Conservation (phyloP, 2,113 vertebrate genomes). For the Indicator indicator region DNA sequence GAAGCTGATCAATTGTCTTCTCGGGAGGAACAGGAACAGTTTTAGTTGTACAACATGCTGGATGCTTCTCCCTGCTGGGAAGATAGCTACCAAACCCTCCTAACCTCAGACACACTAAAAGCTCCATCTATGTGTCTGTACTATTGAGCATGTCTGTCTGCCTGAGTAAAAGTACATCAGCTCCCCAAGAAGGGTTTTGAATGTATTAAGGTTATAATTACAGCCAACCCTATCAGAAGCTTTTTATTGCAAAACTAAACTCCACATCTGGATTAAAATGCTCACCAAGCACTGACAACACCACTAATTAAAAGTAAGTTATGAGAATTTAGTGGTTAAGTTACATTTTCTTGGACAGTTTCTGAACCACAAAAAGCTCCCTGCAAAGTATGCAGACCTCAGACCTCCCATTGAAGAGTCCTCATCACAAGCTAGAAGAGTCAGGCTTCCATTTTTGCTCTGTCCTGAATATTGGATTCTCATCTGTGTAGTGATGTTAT, state of each 20-base stretch:
- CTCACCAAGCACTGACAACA: neutral
- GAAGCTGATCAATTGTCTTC: neutral
- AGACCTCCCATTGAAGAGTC: neutral
- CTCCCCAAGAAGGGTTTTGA: neutral
- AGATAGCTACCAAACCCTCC: neutral
- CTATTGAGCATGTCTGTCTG: neutral
- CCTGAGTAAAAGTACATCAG: neutral
- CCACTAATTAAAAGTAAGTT: conserved; percentile 9
- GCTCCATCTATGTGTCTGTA: neutral
- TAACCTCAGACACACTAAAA: neutral
- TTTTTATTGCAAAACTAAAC: neutral
- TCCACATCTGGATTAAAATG: neutral
- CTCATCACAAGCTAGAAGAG: neutral
- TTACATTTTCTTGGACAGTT: conserved; percentile 28
- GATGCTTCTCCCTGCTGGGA: neutral
- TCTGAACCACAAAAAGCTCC: conserved; percentile 1
- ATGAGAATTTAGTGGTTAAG: conserved; percentile 1
- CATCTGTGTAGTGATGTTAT: neutral
- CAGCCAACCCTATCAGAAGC: neutral
- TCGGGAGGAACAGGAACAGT: neutral
- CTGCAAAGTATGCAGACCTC: neutral
- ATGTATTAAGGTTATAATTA: neutral
- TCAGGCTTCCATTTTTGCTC: neutral
- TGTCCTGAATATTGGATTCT: neutral
- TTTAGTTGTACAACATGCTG: neutral